These are phyloP conservation scores for Clarias platycephalus DNA, from an alignment of 2,797 vertebrate species.

Conservation along the genomic window DNA sequence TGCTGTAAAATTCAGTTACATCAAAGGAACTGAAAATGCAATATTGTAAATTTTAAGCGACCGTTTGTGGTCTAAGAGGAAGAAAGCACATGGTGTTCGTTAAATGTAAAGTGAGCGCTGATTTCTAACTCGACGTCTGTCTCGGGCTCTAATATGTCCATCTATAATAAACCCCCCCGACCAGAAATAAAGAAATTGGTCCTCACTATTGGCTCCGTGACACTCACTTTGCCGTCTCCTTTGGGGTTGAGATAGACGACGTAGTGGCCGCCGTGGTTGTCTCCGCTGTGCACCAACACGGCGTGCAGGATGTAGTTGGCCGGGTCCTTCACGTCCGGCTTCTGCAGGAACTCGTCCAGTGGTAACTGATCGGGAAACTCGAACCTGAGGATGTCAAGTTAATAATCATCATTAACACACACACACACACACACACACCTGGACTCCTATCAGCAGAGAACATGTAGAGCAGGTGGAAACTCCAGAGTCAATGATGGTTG, in stretches of 20 bases:
- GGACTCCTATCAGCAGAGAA: neutral
- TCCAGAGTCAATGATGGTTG: neutral
- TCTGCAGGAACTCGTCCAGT: slow-evolving; percentile 98
- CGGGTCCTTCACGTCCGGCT: slow-evolving; percentile 95
- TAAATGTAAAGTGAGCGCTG: neutral
- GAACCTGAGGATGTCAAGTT: slow-evolving; percentile 75
- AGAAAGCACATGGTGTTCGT: neutral
- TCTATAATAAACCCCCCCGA: slow-evolving; percentile 23
- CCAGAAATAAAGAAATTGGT: slow-evolving; percentile 58
- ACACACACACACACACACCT: neutral
- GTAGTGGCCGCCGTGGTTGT: slow-evolving; percentile 98
- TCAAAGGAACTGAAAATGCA: neutral
- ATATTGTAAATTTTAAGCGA: neutral
- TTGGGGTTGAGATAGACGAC: slow-evolving; percentile 99
- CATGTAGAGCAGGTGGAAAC: neutral
- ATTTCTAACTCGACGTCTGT: neutral
- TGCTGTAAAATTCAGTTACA: neutral
- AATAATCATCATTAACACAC: neutral
- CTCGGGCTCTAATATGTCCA: neutral
- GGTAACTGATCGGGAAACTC: slow-evolving; percentile 97
- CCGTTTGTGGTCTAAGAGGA: neutral
- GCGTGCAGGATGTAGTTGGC: slow-evolving; percentile 98
- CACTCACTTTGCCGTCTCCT: slow-evolving; percentile 97
- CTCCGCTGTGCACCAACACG: slow-evolving; percentile 96
- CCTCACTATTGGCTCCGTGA: slow-evolving; percentile 80